These are phyloP conservation scores for Metaphire vulgaris DNA, from an alignment of 1,140 invertebrate genomes.

Conservation along the genomic window DNA sequence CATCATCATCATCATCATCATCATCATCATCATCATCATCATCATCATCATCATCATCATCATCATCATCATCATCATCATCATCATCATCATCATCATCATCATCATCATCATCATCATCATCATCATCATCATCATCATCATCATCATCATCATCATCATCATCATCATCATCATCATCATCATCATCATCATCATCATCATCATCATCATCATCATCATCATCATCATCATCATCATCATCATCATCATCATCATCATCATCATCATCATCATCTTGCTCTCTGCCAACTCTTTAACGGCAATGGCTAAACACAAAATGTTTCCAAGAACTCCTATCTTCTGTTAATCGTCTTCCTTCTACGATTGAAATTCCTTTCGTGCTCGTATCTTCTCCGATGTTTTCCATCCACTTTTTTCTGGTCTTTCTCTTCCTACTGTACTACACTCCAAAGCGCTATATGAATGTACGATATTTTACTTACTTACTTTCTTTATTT, in stretches of 20 bases:
- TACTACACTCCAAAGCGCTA: no score
- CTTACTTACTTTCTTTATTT: no score
- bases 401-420: no score
- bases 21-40: constrained; percentile 2
- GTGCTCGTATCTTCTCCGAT: no score
- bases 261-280: background rate
- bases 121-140: constrained; percentile 2
- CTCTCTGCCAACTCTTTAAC: background rate
- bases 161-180: background rate
- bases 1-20: constrained; percentile 2
- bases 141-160: constrained; percentile 2
- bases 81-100: constrained; percentile 2
- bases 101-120: constrained; percentile 3
- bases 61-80: constrained; percentile 33
- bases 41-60: background rate
- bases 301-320: no score
- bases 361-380: no score
- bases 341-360: no score
- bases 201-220: constrained; percentile 2
- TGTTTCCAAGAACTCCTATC: no score
- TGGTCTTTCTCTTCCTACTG: no score
- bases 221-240: constrained; percentile 3
- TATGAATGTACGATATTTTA: no score
- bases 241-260: constrained; percentile 2
- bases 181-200: constrained; percentile 33